Evolutionary conservation across 2,888 invertebrate species (phyloP), one percentile per base, ranked within the genome.

Genomic region (Conops quadrifasciatus): DNA sequence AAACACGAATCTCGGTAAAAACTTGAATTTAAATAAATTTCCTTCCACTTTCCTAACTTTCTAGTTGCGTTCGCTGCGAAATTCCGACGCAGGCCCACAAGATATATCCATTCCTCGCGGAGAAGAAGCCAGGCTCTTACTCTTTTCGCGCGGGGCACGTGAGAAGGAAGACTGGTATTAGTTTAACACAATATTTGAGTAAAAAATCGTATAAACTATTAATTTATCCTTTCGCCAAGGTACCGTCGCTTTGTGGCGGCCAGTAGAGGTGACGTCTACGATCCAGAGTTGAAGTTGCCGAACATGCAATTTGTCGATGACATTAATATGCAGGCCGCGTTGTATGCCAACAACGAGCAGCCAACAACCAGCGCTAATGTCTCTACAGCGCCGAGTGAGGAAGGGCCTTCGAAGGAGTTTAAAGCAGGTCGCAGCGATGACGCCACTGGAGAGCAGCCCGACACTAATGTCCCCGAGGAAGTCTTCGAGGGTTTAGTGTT

Each of bases 131-230:
- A 80, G 85, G 51, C 73, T 86, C 30, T 68, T 86, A 64, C 71
- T 86, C 9, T 86, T 86, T 72, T 80, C 86, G 0, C 81, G 86
- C 36, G 81, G 81, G 45, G 84, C 84, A 73, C 81, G 86, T 19
- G 86, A 86, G 73, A 86, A 86, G 68, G 86, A 86, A 73, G 86
- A 86, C 73, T 86, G 86, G 86, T 80, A 75, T 47, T n/a, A 11
- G 13, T 13, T 21, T 13, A 19, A 21, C 15, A 13, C 13, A 49
- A 49, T 49, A 13, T 19, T 43, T 56, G 11, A 19, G 1, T 2
- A 56, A 19, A 11, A 2, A 4, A 53, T 53, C 1, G 15, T 4
- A 1, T n/a, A 2, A 21, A 16, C 24, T 49, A 2, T 49, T n/a
- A n/a, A 36, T 36, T 36, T 36, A 4, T 36, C 9, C 9, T 36